phyloP scores from a whole-genome alignment of 2,113 vertebrate species.

The Corvus hawaiiensis region DNA sequence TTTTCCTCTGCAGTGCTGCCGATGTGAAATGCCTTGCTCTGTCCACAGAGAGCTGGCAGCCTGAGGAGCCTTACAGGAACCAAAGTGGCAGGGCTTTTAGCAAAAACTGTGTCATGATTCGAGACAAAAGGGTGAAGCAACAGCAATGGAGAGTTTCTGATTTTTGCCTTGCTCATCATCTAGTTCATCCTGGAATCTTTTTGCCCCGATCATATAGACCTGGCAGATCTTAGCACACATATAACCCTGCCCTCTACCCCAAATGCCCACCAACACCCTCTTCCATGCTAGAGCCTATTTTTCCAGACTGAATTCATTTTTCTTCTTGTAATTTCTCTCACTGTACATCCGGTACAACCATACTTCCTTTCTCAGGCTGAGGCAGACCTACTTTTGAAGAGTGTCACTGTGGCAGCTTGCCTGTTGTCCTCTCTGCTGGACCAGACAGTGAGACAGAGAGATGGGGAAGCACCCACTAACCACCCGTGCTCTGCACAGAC shows the following conservation, averaged over 20 bases:
- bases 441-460: not conserved
- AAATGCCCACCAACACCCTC: no score
- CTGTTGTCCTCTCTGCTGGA: not conserved
- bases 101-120: not conserved
- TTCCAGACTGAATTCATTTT: not conserved
- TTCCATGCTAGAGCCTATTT: not conserved
- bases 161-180: not conserved
- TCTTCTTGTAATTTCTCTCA: not conserved
- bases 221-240: accelerated
- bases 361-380: not conserved
- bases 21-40: not conserved
- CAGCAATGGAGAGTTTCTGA: not conserved
- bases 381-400: not conserved
- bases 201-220: not conserved
- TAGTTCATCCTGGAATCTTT: accelerated
- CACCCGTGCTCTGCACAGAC: not conserved
- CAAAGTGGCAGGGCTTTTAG: not conserved
- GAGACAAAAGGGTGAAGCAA: not conserved
- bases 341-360: not conserved
- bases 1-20: not conserved
- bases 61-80: not conserved
- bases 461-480: not conserved
- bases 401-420: accelerated
- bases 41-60: not conserved
- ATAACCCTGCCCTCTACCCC: not conserved